Percentiles rank a stretch among this genome's conserved stretches.
Conservation (phyloP, 2,797 vertebrate genomes). For the Diplodus puntazzo region DNA sequence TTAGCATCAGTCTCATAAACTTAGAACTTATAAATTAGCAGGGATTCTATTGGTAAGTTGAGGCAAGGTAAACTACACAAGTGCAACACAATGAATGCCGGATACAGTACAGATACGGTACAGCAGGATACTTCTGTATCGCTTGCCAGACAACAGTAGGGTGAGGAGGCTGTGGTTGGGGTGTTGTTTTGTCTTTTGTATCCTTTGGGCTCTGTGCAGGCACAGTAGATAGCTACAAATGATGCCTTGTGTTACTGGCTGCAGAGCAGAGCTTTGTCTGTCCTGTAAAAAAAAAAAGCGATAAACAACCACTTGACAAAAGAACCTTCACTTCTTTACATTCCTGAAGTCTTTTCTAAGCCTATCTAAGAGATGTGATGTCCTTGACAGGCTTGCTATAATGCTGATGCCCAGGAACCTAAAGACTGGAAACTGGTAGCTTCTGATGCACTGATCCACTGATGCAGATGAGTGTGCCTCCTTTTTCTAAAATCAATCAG, state of each 20-base stretch:
- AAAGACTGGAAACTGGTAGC: too few species aligned
- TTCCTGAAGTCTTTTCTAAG: background rate
- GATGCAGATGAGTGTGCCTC: background rate
- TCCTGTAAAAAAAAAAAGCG: background rate
- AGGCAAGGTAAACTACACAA: background rate
- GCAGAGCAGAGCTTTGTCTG: too few species aligned
- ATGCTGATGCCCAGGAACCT: too few species aligned
- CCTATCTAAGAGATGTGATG: background rate
- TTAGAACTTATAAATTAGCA: constrained; percentile 1
- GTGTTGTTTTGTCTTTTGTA: too few species aligned
- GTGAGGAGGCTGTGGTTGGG: too few species aligned
- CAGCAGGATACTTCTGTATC: too few species aligned
- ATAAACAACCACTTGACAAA: background rate
- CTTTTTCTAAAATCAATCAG: background rate
- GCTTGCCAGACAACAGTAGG: too few species aligned
- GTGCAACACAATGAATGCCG: background rate
- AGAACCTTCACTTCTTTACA: background rate
- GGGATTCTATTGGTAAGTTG: background rate
- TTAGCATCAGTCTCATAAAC: constrained; percentile 15
- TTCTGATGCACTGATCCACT: too few species aligned
- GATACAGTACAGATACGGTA: too few species aligned
- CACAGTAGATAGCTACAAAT: too few species aligned
- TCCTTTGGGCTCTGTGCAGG: too few species aligned
- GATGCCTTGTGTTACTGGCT: too few species aligned
- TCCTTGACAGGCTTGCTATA: background rate